Base-by-base conservation (phyloP, 2,113 vertebrate species). In the Chaetodon auriga region DNA sequence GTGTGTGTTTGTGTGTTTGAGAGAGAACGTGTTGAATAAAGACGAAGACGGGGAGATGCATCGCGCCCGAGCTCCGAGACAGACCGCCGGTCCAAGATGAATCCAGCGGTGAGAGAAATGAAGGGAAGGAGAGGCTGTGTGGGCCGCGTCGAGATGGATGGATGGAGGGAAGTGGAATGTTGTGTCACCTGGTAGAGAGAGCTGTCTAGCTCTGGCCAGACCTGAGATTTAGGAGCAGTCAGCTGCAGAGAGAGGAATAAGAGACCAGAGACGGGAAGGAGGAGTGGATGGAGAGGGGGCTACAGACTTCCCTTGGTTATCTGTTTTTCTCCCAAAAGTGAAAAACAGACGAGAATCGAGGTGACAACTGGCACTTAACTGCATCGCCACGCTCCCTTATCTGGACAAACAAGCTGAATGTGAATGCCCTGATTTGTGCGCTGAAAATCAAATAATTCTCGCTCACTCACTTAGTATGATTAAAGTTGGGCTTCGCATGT, bases 151-250 rank as follows among this genome's bases (percentile, higher is more conserved):
- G 15, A 78, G 80, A 80, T 84, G 86, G 88, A 92, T 86, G 78
- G 80, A 92, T 78, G 68, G 61, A 87, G 43, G 87, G 82, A 80
- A 78, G 55, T 62, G 76, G 68, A 75, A 71, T 83, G 82, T 77
- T 90, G 88, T 92, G 89, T 90, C 88, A 89, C 88, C 90, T 87
- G 88, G 62, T 63, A 82, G 90, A 93, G 83, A 83, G 84, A 85
- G 80, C 80, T 90, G 90, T 91, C 87, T 36, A 70, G 75, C 71
- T 83, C 68, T 16, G 58, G 49, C 75, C 81, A 71, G 72, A 76
- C 23, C 62, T 5, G 43, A 89, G 87, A 90, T 92, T 92, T 89
- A 92, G 69, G 81, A 83, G 85, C 82, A 82, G 80, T 83, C 89
- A 85, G 81, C 85, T 80, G 85, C 82, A 75, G 69, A 88, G 70